Evolutionary conservation across 2,888 invertebrate species (phyloP), one percentile per base, ranked within the genome.

Genomic region (Lochmaea capreae): DNA sequence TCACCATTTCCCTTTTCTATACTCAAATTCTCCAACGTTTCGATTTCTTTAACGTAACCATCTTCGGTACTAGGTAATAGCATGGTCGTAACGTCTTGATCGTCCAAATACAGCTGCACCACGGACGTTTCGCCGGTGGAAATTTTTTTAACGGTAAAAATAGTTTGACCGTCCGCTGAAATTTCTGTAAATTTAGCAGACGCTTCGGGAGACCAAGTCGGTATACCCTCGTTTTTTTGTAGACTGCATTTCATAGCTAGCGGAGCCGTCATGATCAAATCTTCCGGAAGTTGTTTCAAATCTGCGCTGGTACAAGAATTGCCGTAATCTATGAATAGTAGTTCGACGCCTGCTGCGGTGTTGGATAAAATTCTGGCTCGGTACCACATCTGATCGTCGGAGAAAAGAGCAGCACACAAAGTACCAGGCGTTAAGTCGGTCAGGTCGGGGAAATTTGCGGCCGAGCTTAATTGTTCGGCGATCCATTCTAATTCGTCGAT

Each of bases 301-400:
- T 90, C 90, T 67, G 88, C 89, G 71, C 91, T 90, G 63, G 89
- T 88, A 58, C 92, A 90, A 62, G 92, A 91, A 81, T 93, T 93
- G 1, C 93, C 93, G 80, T 92, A 93, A 85, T 93, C 93, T 22
- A 93, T 89, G 79, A 92, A 93, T 71, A 91, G 87, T 0, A 93
- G 92, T 81, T 90, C 90, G 67, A 89, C 81, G 22, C 86, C 90
- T 58, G 89, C 89, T 72, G 90, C 89, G 65, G 91, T 91, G 72
- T 87, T 87, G 2, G 87, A 87, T 14, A 92, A 82, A 66, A 93
- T 88, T 68, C 89, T 89, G 0, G 91, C 92, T 77, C 93, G 87
- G 81, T 93, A 93, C 92, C 93, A 93, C 77, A 89, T 88, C 59
- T 89, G 89, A 78, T 93, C 92, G 58, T 92, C 92, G 0, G 90